Evolutionary conservation across 1,140 invertebrate species (phyloP).

Genomic region (Paraescarpia echinospica): DNA sequence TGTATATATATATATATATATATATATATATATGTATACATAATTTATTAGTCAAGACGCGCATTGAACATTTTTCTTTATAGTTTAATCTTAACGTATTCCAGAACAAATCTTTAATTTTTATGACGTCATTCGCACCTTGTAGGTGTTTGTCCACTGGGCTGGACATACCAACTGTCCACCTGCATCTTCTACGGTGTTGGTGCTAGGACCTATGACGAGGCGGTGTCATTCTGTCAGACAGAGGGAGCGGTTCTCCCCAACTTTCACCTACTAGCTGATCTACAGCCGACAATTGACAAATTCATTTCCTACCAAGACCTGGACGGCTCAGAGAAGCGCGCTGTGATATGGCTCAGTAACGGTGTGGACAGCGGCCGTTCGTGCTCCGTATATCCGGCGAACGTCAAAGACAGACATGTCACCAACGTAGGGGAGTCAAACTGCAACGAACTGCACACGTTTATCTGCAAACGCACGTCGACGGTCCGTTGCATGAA

Average conservation of each 20-base stretch:
- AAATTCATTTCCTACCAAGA: background rate
- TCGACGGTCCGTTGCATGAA: background rate
- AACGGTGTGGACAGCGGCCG: background rate
- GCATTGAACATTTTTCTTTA: too few relatives aligned
- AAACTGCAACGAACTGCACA: background rate
- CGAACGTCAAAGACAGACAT: background rate
- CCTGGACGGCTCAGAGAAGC: background rate
- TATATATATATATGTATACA: too few relatives aligned
- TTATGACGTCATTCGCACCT: background rate
- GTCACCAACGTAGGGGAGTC: background rate
- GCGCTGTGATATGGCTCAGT: background rate
- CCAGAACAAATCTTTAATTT: background rate
- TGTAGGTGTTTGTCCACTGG: background rate
- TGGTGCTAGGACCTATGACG: background rate
- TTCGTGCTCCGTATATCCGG: background rate
- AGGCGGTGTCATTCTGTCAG: background rate
- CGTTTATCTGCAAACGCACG: background rate
- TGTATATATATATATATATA: too few relatives aligned
- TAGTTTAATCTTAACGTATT: background rate
- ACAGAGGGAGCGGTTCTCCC: background rate
- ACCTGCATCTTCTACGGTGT: background rate
- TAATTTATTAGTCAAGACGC: too few relatives aligned
- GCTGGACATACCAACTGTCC: background rate
- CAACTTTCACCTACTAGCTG: background rate
- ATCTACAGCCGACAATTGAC: background rate